phyloP scores from a whole-genome alignment of 1,140 invertebrate genomes.

The Metaphire vulgaris region DNA sequence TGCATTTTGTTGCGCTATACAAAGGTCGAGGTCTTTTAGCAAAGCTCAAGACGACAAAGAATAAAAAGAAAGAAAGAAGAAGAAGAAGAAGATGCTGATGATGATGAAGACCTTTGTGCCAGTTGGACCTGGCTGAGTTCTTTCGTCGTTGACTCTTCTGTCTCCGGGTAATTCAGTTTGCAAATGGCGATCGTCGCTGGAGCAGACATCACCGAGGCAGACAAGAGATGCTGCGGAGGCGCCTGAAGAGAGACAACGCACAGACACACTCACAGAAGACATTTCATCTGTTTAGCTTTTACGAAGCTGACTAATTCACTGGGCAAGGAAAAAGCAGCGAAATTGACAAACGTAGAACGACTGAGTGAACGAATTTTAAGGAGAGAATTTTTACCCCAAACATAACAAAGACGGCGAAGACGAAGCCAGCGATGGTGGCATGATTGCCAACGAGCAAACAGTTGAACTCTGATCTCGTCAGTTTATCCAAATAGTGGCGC shows the following conservation, averaged over 20 bases:
- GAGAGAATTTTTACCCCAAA: constrained; percentile 27
- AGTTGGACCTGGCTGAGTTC: constrained; percentile 5
- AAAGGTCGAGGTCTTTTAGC: too few relatives aligned
- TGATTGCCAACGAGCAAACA: constrained; percentile 27
- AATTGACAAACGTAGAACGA: too few relatives aligned
- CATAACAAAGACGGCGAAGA: constrained; percentile 21
- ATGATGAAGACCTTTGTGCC: constrained; percentile 5
- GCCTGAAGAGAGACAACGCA: constrained; percentile 18
- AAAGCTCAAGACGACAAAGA: too few relatives aligned
- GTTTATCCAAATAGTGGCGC: constrained; percentile 20
- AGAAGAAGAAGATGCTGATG: too few relatives aligned
- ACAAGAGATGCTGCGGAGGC: constrained; percentile 37
- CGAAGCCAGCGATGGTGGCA: constrained; percentile 25
- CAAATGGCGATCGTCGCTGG: constrained; percentile 29
- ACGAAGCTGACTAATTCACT: too few relatives aligned
- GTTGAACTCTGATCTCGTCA: constrained; percentile 27
- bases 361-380: too few relatives aligned
- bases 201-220: constrained; percentile 33
- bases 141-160: constrained; percentile 21
- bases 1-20: too few relatives aligned
- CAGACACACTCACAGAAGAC: neutral
- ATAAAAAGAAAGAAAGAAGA: too few relatives aligned
- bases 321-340: too few relatives aligned
- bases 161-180: constrained; percentile 33
- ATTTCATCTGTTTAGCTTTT: too few relatives aligned